Evolutionary conservation across 2,113 vertebrate genomes (phyloP), one percentile per base, ranked within the genome.

Genomic region (Apteryx mantelli): DNA sequence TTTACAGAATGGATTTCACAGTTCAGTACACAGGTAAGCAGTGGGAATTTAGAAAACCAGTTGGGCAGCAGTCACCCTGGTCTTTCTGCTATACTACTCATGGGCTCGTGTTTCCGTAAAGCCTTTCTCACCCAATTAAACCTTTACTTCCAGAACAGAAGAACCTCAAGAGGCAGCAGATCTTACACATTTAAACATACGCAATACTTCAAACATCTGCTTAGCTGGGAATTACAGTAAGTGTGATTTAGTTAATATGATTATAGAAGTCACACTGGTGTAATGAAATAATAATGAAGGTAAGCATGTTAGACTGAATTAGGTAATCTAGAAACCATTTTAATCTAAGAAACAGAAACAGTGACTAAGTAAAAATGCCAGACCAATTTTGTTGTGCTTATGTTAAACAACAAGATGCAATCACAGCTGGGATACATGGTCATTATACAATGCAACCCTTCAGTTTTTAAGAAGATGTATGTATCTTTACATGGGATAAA

Each of bases 1-100:
- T 98, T 98, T 98, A 97, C 94, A 97, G 96, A 94, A 88, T 58
- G 84, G 93, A 98, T 98, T 98, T 98, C 98, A 98, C 95, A 98
- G 97, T 89, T 97, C 98, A 98, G 66, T 96, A 92, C 95, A 73
- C 80, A 85, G 60, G 75, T 48, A 91, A 91, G 89, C 86, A 34
- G 48, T 79, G 78, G 84, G 93, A 96, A 95, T 92, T 96, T 70
- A 94, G 77, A 92, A 70, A 91, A 94, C 84, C 63, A 93, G 88
- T 2, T 73, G 60, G 91, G 48, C 34, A 89, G 82, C 78, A 60
- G 83, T 86, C 94, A 82, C 66, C 69, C 86, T 14, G 42, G 40
- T 82, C 90, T 92, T 64, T 87, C 88, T 87, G 77, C 46, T 61
- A 20, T 38, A 83, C 25, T 77, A 52, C 56, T n/a, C 61, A 89